Evolutionary conservation across 2,888 invertebrate species (phyloP), one percentile per base, ranked within the genome.

Genomic region (Agrochola circellaris): DNA sequence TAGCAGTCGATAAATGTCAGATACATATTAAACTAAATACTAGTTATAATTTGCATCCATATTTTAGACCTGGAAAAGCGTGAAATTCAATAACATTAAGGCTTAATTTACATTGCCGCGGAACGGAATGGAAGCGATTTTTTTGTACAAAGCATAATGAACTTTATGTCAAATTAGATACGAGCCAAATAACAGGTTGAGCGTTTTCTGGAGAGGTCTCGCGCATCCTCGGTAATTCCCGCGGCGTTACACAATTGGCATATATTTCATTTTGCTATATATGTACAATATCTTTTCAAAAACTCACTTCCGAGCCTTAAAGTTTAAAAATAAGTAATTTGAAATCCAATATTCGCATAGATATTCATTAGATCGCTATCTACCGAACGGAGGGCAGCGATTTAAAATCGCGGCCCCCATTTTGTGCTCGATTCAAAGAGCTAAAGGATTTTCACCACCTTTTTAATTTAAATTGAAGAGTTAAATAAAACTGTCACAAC

Each of bases 341-440:
- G 23, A 51, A 45, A 60, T 73, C 26, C 20, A 60, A 60, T 54
- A 66, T 30, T 54, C 60, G 17, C 58, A 45, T 56, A 58, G 30
- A 48, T 48, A 23, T 26, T n/a, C 48, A 45, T 45, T 7, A 42
- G 9, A 42, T 42, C 71, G 38, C 34, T n/a, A 15, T 54, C 54
- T 65, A 34, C 34, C 17, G 15, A 26, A 58, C 30, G 42, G 42
- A 20, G 26, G 23, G 15, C 23, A 72, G 17, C 17, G 34, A 60
- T 34, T 79, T 60, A 17, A 65, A 66, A 56, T 73, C 73, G 17
- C 54, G 66, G 45, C 34, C 23, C 11, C 17, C 9, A 42, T 2
- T 42, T 73, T 67, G 6, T 20, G 34, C 15, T 73, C 65, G 23
- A 60, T 73, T 60, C 34, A 77, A 69, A 56, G 54, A 72, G 26